These are phyloP conservation scores for Ornithoptera priamus DNA, from an alignment of 2,888 invertebrate genomes.

Conservation along the genomic window DNA sequence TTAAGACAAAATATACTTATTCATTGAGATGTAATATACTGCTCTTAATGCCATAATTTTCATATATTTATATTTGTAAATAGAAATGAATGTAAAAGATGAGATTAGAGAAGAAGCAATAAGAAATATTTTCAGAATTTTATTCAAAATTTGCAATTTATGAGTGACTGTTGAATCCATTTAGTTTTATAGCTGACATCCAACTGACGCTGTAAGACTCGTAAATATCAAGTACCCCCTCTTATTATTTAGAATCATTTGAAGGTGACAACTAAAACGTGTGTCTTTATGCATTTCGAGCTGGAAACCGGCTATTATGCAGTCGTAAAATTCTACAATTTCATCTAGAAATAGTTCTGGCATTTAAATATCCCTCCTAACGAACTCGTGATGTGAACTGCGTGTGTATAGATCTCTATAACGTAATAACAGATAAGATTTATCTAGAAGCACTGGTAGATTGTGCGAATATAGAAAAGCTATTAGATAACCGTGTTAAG, in stretches of 20 bases:
- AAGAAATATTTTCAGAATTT: background rate
- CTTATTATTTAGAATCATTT: background rate
- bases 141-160: background rate
- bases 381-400: constrained; percentile 3
- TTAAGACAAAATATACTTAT: too few relatives aligned
- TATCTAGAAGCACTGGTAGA: background rate
- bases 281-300: constrained; percentile 5
- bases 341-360: constrained; percentile 3
- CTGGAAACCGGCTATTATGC: constrained; percentile 6
- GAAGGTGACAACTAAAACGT: constrained; percentile 14
- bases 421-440: background rate
- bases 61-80: too few relatives aligned
- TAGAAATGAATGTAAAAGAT: too few relatives aligned
- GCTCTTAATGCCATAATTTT: too few relatives aligned
- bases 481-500: too few relatives aligned
- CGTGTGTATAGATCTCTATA: background rate
- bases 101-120: too few relatives aligned
- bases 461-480: too few relatives aligned
- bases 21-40: too few relatives aligned
- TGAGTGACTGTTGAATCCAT: background rate
- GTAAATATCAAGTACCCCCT: background rate
- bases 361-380: constrained; percentile 8
- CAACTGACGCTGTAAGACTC: background rate
- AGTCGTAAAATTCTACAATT: constrained; percentile 18
- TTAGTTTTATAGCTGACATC: background rate